phyloP scores from a whole-genome alignment of 2,113 vertebrate species.

The Antechinus stuartii region DNA sequence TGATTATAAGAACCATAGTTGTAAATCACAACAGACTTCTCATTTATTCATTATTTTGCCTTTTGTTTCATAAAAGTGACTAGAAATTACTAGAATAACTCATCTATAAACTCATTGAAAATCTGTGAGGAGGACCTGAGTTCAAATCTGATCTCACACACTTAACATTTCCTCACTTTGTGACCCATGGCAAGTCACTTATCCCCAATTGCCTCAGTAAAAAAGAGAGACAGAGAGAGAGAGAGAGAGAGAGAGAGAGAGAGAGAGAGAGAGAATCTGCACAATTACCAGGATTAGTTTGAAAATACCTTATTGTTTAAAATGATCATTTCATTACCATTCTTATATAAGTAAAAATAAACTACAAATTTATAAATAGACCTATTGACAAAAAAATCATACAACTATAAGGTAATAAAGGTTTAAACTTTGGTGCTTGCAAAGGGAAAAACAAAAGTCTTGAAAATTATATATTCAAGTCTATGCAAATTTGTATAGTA shows the following conservation, averaged over 20 bases:
- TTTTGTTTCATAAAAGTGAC: conserved; percentile 50
- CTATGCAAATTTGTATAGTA: background rate
- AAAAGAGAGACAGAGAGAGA: background rate
- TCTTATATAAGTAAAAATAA: background rate
- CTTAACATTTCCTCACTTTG: too few species aligned
- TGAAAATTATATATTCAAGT: background rate
- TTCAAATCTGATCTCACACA: too few species aligned
- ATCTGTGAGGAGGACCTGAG: background rate
- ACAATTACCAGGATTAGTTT: conserved; percentile 35
- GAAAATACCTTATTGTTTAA: conserved; percentile 10
- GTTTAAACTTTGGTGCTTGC: background rate
- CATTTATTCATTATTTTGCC: conserved; percentile 51
- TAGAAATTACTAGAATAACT: conserved; percentile 9
- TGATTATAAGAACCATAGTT: conserved; percentile 1
- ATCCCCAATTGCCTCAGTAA: too few species aligned
- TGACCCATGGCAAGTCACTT: too few species aligned
- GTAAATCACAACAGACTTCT: conserved; percentile 53
- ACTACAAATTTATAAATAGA: background rate
- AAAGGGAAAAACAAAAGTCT: background rate
- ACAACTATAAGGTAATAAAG: background rate
- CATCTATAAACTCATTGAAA: conserved; percentile 23
- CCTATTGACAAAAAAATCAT: background rate
- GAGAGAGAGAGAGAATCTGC: background rate
- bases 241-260: too few species aligned
- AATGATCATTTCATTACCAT: background rate